These are phyloP conservation scores for Trachelus troglodyta DNA, from an alignment of 2,888 invertebrate species.

Conservation along the genomic window DNA sequence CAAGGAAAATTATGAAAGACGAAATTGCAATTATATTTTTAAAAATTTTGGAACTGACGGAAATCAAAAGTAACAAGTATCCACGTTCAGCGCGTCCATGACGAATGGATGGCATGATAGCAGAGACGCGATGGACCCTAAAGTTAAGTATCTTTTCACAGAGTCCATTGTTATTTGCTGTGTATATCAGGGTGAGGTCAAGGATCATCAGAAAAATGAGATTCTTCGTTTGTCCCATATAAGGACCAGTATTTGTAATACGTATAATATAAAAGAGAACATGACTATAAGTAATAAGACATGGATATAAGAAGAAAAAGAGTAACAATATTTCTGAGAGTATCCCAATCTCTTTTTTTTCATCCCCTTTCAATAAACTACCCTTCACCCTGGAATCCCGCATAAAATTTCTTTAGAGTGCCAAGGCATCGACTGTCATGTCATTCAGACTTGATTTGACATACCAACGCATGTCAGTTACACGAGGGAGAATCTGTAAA, in stretches of 20 bases:
- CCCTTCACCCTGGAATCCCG: neutral
- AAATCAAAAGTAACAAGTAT: neutral
- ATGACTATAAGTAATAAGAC: neutral
- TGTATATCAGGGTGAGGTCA: neutral
- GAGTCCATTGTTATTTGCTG: neutral
- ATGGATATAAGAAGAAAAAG: neutral
- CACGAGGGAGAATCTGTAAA: neutral
- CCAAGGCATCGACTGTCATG: neutral
- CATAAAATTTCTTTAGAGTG: neutral
- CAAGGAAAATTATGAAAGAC: neutral
- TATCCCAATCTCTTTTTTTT: neutral
- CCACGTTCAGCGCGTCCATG: neutral
- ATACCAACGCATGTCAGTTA: neutral
- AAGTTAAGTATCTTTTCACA: neutral
- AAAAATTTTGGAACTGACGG: neutral
- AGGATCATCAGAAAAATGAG: neutral
- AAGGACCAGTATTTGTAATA: neutral
- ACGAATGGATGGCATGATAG: neutral
- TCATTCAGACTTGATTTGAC: neutral
- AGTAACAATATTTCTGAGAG: neutral
- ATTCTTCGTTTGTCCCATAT: neutral
- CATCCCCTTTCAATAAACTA: neutral
- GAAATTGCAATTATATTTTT: neutral
- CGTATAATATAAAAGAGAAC: neutral
- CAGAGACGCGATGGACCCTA: neutral